Conservation (phyloP, 2,888 invertebrate species). For the Abscondita cerata region DNA sequence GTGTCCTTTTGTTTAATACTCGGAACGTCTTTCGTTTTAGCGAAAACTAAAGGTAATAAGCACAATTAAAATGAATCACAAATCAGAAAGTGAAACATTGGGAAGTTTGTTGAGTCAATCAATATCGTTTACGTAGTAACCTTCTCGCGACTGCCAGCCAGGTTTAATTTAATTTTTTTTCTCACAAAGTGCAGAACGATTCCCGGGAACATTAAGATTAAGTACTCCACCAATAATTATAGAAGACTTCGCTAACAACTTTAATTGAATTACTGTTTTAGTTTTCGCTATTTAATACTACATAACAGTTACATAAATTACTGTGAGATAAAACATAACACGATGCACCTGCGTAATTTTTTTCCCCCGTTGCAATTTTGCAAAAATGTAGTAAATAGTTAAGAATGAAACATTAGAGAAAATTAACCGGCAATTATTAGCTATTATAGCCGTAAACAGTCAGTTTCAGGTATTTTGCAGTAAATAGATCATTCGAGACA, state of each 20-base stretch:
- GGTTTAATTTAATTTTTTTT: conserved; percentile 17
- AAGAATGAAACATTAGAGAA: conserved; percentile 50
- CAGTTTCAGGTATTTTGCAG: conserved; percentile 49
- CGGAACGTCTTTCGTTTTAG: conserved; percentile 23
- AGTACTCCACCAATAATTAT: conserved; percentile 16
- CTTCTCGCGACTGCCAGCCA: conserved; percentile 14
- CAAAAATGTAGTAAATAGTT: conserved; percentile 56
- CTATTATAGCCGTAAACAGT: conserved; percentile 51
- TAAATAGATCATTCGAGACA: conserved; percentile 47
- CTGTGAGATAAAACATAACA: conserved; percentile 33
- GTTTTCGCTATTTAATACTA: conserved; percentile 25
- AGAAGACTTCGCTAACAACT: conserved; percentile 21
- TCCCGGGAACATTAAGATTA: conserved; percentile 21
- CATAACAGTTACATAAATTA: conserved; percentile 43
- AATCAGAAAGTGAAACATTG: conserved; percentile 42
- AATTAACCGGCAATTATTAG: conserved; percentile 52
- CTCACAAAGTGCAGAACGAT: conserved; percentile 11
- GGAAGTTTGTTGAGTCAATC: conserved; percentile 48
- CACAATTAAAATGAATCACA: conserved; percentile 34
- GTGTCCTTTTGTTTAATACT: conserved; percentile 28
- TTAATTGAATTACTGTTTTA: conserved; percentile 36
- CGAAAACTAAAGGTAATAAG: conserved; percentile 28
- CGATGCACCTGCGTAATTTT: conserved; percentile 47
- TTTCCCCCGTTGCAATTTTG: conserved; percentile 49
- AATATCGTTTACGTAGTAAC: conserved; percentile 31